These are phyloP conservation scores for Melanchra persicariae DNA, from an alignment of 2,888 invertebrate species.

Conservation along the genomic window DNA sequence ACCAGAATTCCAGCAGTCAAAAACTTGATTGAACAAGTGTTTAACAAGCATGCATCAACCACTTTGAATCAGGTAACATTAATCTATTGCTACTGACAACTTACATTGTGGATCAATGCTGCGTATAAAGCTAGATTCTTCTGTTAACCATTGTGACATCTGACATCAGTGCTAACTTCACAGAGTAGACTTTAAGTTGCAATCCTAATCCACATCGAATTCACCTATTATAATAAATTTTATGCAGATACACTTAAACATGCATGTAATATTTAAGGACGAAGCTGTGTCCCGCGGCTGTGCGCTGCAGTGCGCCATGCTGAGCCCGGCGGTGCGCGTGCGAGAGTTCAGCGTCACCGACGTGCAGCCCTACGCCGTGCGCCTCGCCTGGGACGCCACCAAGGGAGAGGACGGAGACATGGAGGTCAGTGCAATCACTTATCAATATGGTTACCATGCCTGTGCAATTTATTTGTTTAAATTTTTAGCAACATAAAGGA, in stretches of 20 bases:
- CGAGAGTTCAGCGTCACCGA: conserved; percentile 98
- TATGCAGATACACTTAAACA: no score
- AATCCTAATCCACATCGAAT: no score
- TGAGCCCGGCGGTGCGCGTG: conserved; percentile 99
- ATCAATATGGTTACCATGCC: neutral
- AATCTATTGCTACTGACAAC: no score
- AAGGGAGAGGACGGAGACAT: conserved; percentile 94
- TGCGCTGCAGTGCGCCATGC: conserved; percentile 98
- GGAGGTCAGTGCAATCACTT: conserved; percentile 90
- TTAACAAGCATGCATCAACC: conserved; percentile 96
- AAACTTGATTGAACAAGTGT: conserved; percentile 96
- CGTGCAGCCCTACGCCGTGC: conserved; percentile 97
- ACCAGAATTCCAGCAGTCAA: conserved; percentile 98
- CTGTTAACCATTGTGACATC: no score
- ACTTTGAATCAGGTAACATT: conserved; percentile 96
- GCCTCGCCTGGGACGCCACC: conserved; percentile 95
- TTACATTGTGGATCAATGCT: neutral
- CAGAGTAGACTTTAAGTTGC: no score
- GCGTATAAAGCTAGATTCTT: neutral
- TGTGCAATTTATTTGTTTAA: neutral
- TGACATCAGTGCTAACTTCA: no score
- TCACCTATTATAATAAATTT: no score
- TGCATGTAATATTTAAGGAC: conserved; percentile 89
- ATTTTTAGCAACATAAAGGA: neutral
- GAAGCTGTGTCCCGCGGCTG: conserved; percentile 99